Base-by-base conservation (phyloP, 2,797 vertebrate genomes). In the Geotrypetes seraphini region DNA sequence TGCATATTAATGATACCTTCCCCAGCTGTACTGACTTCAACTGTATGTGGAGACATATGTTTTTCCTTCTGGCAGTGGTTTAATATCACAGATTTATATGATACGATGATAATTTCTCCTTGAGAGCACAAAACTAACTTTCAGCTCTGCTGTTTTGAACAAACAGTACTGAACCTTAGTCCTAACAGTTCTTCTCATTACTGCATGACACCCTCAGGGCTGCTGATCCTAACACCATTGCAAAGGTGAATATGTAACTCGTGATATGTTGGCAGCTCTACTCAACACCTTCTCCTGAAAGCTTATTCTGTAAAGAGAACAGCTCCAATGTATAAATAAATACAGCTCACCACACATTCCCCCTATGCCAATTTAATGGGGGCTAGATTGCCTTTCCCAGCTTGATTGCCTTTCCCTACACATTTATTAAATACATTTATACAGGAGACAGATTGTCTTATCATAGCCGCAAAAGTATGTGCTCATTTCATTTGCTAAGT, bases 171-270 rank as follows among this genome's bases (percentile, higher is more conserved):
- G 52, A 62, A 49, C 38, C 57, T 53, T 58, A 61, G 47, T 56
- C 58, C 59, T 58, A 54, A 57, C 61, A 65, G 61, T 60, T 40
- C 62, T 65, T 59, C 62, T 65, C 59, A 65, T 65, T 65, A 61
- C 46, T 16, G 15, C 43, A 62, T 18, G 49, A 51, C 58, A 53
- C 59, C 41, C 54, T 65, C 46, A 28, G 51, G 52, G 46, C 46
- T 44, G 43, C 38, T 61, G 61, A 53, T 65, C 43, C 41, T 43
- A 46, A 48, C 39, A 24, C 31, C 0, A 3, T n/a, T n/a, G n/a
- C n/a, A n/a, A n/a, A n/a, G n/a, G n/a, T n/a, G n/a, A n/a, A n/a
- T n/a, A n/a, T n/a, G n/a, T n/a, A n/a, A n/a, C n/a, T n/a, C n/a
- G n/a, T n/a, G n/a, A n/a, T n/a, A n/a, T n/a, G n/a, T n/a, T n/a